Evolutionary conservation across 2,797 vertebrate genomes (phyloP), one percentile per base, ranked within the genome.

Genomic region (Macropus fuliginosus): DNA sequence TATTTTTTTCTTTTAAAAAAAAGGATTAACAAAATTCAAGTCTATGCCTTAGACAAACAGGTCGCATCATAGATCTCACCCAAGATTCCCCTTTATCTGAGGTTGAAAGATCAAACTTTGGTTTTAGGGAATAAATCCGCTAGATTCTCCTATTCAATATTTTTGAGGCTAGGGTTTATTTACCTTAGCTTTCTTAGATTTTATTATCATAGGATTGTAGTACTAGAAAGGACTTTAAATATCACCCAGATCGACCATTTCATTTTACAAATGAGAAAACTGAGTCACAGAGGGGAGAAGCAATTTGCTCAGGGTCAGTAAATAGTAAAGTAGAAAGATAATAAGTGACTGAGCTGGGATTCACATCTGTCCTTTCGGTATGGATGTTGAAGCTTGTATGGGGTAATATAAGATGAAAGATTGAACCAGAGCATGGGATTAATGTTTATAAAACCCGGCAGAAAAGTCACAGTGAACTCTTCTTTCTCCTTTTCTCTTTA

Each of bases 321-420:
- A n/a, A 16, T 66, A 66, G 27, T 27, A 81, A 81, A 9, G 8
- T 81, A 46, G 40, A 46, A 81, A 46, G 40, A 24, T 27, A 40
- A 13, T 62, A 66, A 66, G 18, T 81, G 8, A 46, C 21, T 46
- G 21, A 81, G 9, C 21, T 46, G 74, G 40, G 40, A 81, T 46
- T 81, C 8, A 52, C 54, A 5, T 24, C n/a, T 54, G n/a, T 13
- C 4, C 0, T 0, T 92, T 90, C 0, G 1, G 74, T 46, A 0
- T 24, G 91, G 29, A 18, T 56, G 14, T 24, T 87, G 56, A 54
- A 21, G 40, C 34, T 50, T 54, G 12, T 1, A 0, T 50, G 27
- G 66, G 54, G 40, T 55, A 52, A 29, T 6, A 1, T 24, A 81
- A 46, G 9, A 81, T 52, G 16, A 6, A 5, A 3, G 50, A 34